Conservation (phyloP, 1,140 invertebrate species). For the Periplaneta americana region DNA sequence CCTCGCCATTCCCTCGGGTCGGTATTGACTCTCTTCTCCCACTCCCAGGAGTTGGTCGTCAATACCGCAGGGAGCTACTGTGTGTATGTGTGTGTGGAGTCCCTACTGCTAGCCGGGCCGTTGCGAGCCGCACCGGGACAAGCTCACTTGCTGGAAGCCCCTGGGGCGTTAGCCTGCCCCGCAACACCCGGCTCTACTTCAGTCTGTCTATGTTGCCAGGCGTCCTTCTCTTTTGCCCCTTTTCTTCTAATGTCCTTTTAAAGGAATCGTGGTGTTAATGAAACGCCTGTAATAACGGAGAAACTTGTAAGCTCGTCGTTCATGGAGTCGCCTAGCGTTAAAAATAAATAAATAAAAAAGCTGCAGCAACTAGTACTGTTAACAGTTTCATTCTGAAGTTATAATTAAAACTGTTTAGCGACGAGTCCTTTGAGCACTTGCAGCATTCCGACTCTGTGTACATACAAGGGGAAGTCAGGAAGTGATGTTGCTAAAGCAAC, state of each 20-base stretch:
- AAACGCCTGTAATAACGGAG: too few relatives aligned
- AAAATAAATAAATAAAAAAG: too few relatives aligned
- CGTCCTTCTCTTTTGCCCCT: not conserved
- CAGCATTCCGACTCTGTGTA: too few relatives aligned
- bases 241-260: not conserved
- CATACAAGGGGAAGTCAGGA: too few relatives aligned
- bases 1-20: constrained; percentile 31
- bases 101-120: constrained; percentile 16
- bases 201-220: not conserved
- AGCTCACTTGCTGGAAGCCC: not conserved
- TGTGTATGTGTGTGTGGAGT: not conserved
- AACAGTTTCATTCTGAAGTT: too few relatives aligned
- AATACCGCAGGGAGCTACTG: constrained; percentile 37
- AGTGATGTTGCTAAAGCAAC: too few relatives aligned
- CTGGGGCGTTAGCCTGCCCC: not conserved
- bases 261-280: not conserved
- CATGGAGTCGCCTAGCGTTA: too few relatives aligned
- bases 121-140: constrained; percentile 22
- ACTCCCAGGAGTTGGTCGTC: constrained; percentile 32
- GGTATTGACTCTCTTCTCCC: constrained; percentile 38
- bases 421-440: too few relatives aligned
- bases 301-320: too few relatives aligned
- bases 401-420: too few relatives aligned
- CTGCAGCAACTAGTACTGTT: too few relatives aligned
- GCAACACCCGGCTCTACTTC: not conserved